phyloP scores from a whole-genome alignment of 2,888 invertebrate genomes.

The Mesorhabditis sp. region DNA sequence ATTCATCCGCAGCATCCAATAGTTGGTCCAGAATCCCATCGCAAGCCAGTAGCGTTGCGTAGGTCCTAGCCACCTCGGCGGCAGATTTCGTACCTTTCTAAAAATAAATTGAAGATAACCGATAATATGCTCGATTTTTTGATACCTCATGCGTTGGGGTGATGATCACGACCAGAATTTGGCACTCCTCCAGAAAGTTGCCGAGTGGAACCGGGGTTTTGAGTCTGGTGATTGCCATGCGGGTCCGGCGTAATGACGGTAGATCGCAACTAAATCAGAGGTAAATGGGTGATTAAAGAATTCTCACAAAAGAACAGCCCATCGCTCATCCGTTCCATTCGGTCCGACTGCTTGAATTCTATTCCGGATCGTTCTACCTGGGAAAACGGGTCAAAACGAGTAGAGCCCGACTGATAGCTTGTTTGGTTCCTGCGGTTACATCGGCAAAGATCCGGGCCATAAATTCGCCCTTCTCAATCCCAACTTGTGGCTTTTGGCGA shows the following conservation, averaged over 20 bases:
- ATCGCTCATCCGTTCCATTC: neutral
- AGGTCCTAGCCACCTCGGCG: slow-evolving; percentile 61
- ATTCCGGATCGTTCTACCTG: neutral
- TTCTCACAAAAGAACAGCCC: slow-evolving; percentile 2
- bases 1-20: slow-evolving; percentile 51
- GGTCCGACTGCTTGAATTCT: slow-evolving; percentile 1
- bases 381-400: neutral
- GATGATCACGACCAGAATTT: neutral
- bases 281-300: neutral
- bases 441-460: neutral
- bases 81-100: slow-evolving; percentile 63
- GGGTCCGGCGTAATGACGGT: neutral
- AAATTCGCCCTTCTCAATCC: neutral
- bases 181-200: neutral
- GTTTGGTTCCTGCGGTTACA: neutral
- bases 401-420: neutral
- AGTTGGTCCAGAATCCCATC: slow-evolving; percentile 58
- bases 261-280: neutral
- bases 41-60: slow-evolving; percentile 61
- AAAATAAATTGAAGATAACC: neutral
- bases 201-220: neutral
- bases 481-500: neutral
- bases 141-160: neutral
- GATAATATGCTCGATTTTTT: too few relatives aligned
- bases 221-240: neutral